Evolutionary conservation across 2,888 invertebrate genomes (phyloP).

Genomic region (Penaeus monodon): DNA sequence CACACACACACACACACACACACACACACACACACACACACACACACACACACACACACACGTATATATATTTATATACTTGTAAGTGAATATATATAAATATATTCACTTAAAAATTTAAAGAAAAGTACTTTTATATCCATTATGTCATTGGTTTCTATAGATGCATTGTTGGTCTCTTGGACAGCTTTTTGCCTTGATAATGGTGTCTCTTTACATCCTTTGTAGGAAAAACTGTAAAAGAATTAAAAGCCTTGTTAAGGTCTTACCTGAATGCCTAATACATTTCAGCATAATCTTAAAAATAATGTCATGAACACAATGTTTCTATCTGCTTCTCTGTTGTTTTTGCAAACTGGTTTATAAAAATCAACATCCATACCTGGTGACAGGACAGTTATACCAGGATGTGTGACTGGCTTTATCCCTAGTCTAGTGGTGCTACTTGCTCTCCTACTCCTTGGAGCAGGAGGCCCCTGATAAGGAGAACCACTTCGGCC

Average conservation of each 20-base stretch:
- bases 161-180: slow-evolving; percentile 39
- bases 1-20: slow-evolving; percentile 7
- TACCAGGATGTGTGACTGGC: neutral
- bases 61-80: neutral
- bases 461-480: neutral
- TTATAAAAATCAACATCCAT: neutral
- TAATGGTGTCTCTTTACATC: slow-evolving; percentile 35
- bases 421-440: neutral
- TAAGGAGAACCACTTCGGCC: slow-evolving; percentile 49
- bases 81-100: neutral
- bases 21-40: neutral
- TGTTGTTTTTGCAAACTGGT: neutral
- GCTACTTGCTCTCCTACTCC: neutral
- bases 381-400: slow-evolving; percentile 26
- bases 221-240: slow-evolving; percentile 39
- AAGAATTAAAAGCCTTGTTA: neutral
- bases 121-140: neutral
- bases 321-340: neutral
- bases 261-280: no score
- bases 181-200: slow-evolving; percentile 35
- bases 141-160: neutral
- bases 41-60: slow-evolving; percentile 13
- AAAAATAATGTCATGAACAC: neutral
- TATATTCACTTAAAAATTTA: neutral
- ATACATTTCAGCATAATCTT: neutral